Base-by-base conservation (phyloP, 2,888 invertebrate species). In the Cephus pygmeus region DNA sequence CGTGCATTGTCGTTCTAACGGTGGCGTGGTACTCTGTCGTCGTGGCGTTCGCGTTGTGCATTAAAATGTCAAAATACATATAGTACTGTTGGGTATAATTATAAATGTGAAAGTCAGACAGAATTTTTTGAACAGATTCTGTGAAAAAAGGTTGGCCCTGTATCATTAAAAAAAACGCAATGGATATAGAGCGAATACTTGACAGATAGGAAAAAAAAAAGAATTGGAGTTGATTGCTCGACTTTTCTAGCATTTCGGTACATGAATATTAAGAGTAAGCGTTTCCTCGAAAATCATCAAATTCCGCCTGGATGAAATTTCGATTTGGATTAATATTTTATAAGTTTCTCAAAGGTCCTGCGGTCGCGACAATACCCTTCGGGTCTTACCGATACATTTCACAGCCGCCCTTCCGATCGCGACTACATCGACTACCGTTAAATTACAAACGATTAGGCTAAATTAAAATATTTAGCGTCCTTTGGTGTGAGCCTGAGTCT, bases 401-500 rank as follows among this genome's bases (percentile, higher is more conserved):
- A 56, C 56, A 56, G 56, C 56, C 56, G 56, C 56, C 56, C 56
- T 56, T 56, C 9, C 56, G 56, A 56, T 56, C 56, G 56, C 56
- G 56, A 56, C 56, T 56, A 56, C 15, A 71, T 3, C 6, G 12
- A 12, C 71, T 71, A 71, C 31, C 12, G 81, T 80, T 81, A 81
- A 85, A 83, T 85, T 84, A 85, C 81, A 85, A 85, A 85, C 79
- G 80, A 83, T 85, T 78, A 80, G 79, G 81, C 82, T 85, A 77
- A 77, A 74, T 77, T 73, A 68, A 77, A 84, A 80, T 83, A 81
- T 73, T 79, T 81, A 85, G 83, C 82, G 81, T 86, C 83, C 85
- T 87, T 87, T 86, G 88, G 87, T 87, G 84, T 84, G 85, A 88
- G 87, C 85, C 88, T 86, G 87, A 88, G 86, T 87, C 84, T 85